These are phyloP conservation scores for Mesaphorura yosii DNA, from an alignment of 1,140 invertebrate genomes.

Conservation along the genomic window DNA sequence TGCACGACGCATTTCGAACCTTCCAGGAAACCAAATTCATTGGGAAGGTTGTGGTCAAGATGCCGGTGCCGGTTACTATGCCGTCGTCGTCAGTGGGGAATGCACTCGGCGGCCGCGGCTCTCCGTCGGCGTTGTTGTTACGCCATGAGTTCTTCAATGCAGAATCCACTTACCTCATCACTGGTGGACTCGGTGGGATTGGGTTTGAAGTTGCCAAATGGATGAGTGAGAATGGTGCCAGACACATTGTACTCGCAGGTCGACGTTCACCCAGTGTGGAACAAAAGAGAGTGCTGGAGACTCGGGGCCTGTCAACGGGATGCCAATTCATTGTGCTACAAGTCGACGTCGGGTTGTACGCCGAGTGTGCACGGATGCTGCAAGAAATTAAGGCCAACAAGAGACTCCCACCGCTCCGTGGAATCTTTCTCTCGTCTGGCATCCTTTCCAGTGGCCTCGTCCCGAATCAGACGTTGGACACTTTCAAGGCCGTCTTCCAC, in stretches of 20 bases:
- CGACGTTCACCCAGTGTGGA: conserved; percentile 8
- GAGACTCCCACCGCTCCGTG: conserved; percentile 9
- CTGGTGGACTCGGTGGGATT: conserved; percentile 20
- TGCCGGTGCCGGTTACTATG: not conserved
- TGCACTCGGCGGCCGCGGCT: not conserved
- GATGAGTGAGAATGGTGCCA: conserved; percentile 10
- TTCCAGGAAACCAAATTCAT: conserved; percentile 15
- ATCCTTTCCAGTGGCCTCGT: conserved; percentile 3
- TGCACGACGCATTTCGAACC: conserved; percentile 1
- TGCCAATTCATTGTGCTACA: not conserved
- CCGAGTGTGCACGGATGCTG: conserved; percentile 3
- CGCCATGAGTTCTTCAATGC: not conserved
- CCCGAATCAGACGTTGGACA: conserved; percentile 10
- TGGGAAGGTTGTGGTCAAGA: conserved; percentile 14
- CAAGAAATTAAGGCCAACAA: not conserved
- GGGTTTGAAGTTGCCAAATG: conserved; percentile 19
- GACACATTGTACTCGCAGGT: conserved; percentile 12
- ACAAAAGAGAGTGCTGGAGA: not conserved
- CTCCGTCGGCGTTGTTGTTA: no score
- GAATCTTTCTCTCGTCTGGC: conserved; percentile 17
- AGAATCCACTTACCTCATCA: conserved; percentile 19
- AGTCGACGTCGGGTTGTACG: conserved; percentile 15
- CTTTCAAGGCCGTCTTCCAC: conserved; percentile 6
- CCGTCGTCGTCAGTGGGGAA: not conserved
- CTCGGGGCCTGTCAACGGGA: not conserved